A percentile compares a stretch with the other conserved stretches of the same genome.
phyloP scores from a whole-genome alignment of 2,797 vertebrate genomes.

The Brotula barbata region DNA sequence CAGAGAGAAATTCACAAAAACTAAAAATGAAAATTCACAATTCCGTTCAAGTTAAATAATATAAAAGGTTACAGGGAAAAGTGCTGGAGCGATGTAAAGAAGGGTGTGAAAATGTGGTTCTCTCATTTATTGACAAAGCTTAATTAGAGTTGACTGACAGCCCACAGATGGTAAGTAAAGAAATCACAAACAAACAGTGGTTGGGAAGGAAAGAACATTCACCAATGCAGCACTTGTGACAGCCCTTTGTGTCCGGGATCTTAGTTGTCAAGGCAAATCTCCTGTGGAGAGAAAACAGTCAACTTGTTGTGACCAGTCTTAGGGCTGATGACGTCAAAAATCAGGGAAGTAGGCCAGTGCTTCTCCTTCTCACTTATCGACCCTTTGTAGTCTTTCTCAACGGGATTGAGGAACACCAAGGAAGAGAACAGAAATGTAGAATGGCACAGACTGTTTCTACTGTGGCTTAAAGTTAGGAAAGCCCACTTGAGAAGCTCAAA shows the following conservation, averaged over 20 bases:
- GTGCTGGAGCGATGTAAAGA: not conserved
- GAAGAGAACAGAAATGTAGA: slow-evolving; percentile 9
- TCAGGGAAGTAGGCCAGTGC: slow-evolving; percentile 24
- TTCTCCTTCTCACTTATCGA: slow-evolving; percentile 20
- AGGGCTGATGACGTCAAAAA: slow-evolving; percentile 43
- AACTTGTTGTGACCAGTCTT: slow-evolving; percentile 26
- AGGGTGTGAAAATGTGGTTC: not conserved
- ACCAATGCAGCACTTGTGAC: slow-evolving; percentile 99
- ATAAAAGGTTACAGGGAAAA: not conserved
- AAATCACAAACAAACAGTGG: not conserved
- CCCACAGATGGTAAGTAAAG: slow-evolving; percentile 13
- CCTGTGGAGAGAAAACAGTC: slow-evolving; percentile 77
- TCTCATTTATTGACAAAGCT: slow-evolving; percentile 4
- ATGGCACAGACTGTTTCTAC: slow-evolving; percentile 22
- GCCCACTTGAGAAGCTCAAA: slow-evolving; percentile 1
- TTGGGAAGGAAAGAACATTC: slow-evolving; percentile 57
- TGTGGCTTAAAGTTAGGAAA: slow-evolving; percentile 10
- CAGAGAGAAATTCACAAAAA: not conserved
- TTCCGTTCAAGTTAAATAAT: not conserved
- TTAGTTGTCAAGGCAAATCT: slow-evolving; percentile 96
- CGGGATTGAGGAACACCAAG: slow-evolving; percentile 2
- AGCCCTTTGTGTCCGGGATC: slow-evolving; percentile 98
- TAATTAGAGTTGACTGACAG: not conserved
- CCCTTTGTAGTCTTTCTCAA: slow-evolving; percentile 16
- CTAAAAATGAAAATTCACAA: too few relatives aligned